Conservation (phyloP, 2,797 vertebrate genomes). For the Perodicticus potto region DNA sequence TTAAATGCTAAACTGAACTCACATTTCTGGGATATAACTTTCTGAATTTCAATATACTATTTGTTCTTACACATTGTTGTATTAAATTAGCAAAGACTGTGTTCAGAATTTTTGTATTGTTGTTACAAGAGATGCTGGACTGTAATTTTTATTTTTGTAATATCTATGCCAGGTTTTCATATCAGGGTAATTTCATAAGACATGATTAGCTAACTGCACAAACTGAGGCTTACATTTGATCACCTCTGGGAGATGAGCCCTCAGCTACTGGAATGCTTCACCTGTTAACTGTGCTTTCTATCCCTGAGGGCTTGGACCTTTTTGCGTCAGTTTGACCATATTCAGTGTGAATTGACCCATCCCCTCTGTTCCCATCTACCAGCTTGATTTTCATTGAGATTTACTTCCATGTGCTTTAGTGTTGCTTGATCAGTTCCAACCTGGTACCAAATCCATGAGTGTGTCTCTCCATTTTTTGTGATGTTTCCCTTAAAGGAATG, state of each 20-base stretch:
- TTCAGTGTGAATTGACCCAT: too few relatives aligned
- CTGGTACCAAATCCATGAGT: too few relatives aligned
- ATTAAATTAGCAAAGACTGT: background rate
- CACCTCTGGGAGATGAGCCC: background rate
- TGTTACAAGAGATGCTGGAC: background rate
- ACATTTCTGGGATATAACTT: background rate
- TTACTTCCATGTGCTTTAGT: too few relatives aligned
- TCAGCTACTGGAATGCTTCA: background rate
- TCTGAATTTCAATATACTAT: background rate
- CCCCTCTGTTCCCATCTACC: too few relatives aligned
- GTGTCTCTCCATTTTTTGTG: too few relatives aligned
- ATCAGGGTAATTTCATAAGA: background rate
- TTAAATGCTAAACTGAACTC: background rate
- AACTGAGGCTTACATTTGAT: background rate
- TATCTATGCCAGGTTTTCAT: background rate
- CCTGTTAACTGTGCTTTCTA: background rate
- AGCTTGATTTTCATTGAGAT: too few relatives aligned
- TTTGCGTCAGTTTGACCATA: background rate
- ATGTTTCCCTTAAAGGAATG: too few relatives aligned
- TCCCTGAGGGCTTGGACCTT: background rate
- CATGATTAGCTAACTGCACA: background rate
- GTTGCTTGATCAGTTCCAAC: too few relatives aligned
- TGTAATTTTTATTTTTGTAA: background rate
- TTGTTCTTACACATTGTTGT: background rate
- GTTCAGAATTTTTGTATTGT: background rate